These are phyloP conservation scores for Diacarnus erythraeanus DNA, from an alignment of 37 sponge, comb jelly and placozoan genomes.

Conservation along the genomic window DNA sequence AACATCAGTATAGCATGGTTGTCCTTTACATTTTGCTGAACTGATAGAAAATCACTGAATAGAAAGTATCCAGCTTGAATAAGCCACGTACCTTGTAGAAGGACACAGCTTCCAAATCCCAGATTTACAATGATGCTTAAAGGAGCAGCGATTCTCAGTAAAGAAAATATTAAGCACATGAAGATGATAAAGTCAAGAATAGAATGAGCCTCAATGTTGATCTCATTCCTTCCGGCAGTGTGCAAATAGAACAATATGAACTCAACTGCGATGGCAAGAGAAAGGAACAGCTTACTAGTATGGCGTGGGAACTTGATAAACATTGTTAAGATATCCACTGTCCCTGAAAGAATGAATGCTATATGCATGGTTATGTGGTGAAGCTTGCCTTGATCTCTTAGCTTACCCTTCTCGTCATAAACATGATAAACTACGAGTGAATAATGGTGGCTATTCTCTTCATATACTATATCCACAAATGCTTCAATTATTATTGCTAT, in stretches of 20 bases:
- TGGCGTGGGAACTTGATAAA: slow-evolving; percentile 36
- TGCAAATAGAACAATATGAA: slow-evolving; percentile 58
- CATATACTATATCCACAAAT: slow-evolving; percentile 12
- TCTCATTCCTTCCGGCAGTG: slow-evolving; percentile 11
- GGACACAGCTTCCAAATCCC: slow-evolving; percentile 20
- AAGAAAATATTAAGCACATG: slow-evolving; percentile 19
- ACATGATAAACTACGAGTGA: neutral
- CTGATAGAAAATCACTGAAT: neutral
- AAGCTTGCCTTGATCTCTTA: slow-evolving; percentile 2
- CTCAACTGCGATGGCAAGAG: slow-evolving; percentile 49
- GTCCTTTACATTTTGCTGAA: neutral
- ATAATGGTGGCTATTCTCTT: slow-evolving; percentile 6
- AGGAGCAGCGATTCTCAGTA: slow-evolving; percentile 18
- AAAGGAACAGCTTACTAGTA: slow-evolving; percentile 29
- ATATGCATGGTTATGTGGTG: slow-evolving; percentile 61
- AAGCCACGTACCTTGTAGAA: slow-evolving; percentile 67
- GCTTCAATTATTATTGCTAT: slow-evolving; percentile 42
- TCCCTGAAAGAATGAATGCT: slow-evolving; percentile 51
- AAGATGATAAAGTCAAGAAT: slow-evolving; percentile 31
- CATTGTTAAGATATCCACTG: slow-evolving; percentile 37
- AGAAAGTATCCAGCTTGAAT: slow-evolving; percentile 42
- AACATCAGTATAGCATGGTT: neutral
- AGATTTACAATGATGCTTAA: slow-evolving; percentile 39
- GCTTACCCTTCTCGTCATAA: neutral
- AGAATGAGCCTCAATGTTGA: slow-evolving; percentile 30